A percentile compares a stretch with the other conserved stretches of the same genome.
These are phyloP conservation scores for Amphipoea lucens DNA, from an alignment of 2,888 invertebrate species.

Conservation along the genomic window DNA sequence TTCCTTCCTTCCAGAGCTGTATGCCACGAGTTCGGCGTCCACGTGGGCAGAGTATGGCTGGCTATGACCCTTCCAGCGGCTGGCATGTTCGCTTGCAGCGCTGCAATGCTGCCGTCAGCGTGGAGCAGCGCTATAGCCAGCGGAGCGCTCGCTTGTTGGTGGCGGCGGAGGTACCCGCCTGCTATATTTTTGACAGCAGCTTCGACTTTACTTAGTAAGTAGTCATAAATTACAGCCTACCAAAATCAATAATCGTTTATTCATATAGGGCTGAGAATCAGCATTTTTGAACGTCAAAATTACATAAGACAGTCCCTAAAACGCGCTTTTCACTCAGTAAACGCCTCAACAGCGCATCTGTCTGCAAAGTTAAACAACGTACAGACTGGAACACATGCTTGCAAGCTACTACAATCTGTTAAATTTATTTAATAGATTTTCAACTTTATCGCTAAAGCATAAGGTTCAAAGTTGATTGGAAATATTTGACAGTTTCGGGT, in stretches of 20 bases:
- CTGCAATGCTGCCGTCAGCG: constrained; percentile 98
- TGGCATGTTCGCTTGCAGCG: constrained; percentile 96
- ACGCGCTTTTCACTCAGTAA: background rate
- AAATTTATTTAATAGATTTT: no score
- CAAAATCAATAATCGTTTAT: background rate
- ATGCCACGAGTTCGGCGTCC: constrained; percentile 97
- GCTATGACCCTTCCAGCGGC: constrained; percentile 95
- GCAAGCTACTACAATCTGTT: no score
- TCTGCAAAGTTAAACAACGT: background rate
- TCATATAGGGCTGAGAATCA: background rate
- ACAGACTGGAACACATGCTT: no score
- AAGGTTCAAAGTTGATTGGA: no score
- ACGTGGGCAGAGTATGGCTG: constrained; percentile 95
- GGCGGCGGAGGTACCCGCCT: constrained; percentile 94
- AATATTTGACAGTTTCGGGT: no score
- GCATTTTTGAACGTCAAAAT: background rate
- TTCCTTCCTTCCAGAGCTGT: constrained; percentile 91
- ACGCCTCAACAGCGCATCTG: background rate
- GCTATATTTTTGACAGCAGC: constrained; percentile 96
- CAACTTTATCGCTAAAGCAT: no score
- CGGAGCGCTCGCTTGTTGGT: constrained; percentile 97
- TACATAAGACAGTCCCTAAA: background rate
- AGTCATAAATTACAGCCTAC: background rate
- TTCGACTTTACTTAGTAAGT: constrained; percentile 92
- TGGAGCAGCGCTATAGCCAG: constrained; percentile 97